A percentile compares a stretch with the other conserved stretches of the same genome.
Evolutionary conservation across 2,888 invertebrate genomes (phyloP).

Genomic region (Nebria brevicollis): DNA sequence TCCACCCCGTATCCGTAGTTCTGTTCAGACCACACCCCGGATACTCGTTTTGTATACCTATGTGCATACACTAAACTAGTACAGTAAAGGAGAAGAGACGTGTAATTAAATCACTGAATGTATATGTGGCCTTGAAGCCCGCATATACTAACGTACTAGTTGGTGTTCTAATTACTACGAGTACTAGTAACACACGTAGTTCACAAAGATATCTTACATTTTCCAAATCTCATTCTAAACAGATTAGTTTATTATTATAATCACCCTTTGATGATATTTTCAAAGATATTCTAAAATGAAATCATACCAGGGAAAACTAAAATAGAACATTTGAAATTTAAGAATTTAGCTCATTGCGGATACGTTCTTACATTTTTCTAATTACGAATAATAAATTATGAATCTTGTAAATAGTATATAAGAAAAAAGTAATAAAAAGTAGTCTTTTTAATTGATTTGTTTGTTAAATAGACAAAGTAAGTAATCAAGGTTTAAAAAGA

Average conservation of each 20-base stretch:
- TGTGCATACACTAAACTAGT: neutral
- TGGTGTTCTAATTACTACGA: slow-evolving; percentile 6
- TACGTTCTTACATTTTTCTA: too few species aligned
- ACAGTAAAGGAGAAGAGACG: slow-evolving; percentile 26
- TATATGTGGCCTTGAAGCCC: slow-evolving; percentile 18
- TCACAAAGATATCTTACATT: neutral
- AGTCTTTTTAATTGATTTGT: too few species aligned
- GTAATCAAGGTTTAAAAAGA: too few species aligned
- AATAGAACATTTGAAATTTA: neutral
- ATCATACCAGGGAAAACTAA: neutral
- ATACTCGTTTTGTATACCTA: neutral
- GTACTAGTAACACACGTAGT: neutral
- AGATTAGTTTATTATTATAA: neutral
- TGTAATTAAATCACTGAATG: slow-evolving; percentile 37
- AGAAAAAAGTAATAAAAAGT: too few species aligned
- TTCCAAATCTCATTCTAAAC: slow-evolving; percentile 11
- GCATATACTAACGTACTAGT: neutral
- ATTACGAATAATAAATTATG: too few species aligned
- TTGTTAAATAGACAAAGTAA: too few species aligned
- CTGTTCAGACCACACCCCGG: neutral
- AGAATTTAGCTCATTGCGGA: too few species aligned
- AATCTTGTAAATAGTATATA: too few species aligned
- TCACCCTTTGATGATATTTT: neutral
- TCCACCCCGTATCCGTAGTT: neutral
- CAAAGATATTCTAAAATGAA: too few species aligned